Evolutionary conservation across 2,113 vertebrate species (phyloP), one percentile per base, ranked within the genome.

Genomic region (Carassius gibelio): DNA sequence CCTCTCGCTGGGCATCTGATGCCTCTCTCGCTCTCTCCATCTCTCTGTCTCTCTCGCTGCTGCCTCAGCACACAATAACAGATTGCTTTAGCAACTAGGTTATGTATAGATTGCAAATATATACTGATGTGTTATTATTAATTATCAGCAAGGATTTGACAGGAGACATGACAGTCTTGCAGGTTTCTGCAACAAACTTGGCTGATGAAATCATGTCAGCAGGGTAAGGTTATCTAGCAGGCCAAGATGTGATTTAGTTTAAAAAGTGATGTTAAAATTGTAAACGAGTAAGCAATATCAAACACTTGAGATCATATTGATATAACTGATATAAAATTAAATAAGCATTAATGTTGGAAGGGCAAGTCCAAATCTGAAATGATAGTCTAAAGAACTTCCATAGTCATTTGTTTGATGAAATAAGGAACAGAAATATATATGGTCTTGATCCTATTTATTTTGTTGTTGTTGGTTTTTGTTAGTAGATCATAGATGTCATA

Each of bases 1-100:
- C 98, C 97, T 96, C 95, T 95, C 91, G 90, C 95, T 95, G 96
- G 94, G 94, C 93, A 93, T 93, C 91, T 92, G 90, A 87, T 92
- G 92, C 85, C 89, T 93, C 85, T 82, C 84, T 69, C 76, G 88
- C 88, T 91, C 89, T 91, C 88, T 92, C 84, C 80, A 75, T 89
- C 90, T 91, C 83, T 50, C 87, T 90, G 89, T 90, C 38, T 80
- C 36, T 52, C 36, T 52, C 15, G 4, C 72, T 87, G 19, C 75
- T 76, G 75, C 50, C 17, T 76, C 55, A 23, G 75, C 75, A 30
- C 48, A 55, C 45, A 81, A 50, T 68, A 69, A 69, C n/a, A 36
- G 11, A 61, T 21, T 4, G 55, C 55, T 78, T 77, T 61, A 78
- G 59, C 14, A 64, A 48, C 36, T 15, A 15, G 42, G 3, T 26